Evolutionary conservation across 2,888 invertebrate species (phyloP).

Genomic region (Harmothoe impar): DNA sequence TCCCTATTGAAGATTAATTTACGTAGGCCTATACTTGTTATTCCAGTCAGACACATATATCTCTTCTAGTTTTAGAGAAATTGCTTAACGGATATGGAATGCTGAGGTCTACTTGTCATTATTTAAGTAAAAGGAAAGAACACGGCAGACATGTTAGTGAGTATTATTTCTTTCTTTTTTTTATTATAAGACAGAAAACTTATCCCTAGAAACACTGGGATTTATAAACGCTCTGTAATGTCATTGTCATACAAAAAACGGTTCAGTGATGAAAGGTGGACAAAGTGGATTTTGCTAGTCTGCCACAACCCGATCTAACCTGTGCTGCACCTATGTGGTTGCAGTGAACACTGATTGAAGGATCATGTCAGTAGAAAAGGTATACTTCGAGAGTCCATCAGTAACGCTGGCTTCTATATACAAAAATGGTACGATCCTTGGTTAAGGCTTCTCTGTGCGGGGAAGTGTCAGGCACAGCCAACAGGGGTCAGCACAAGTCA

Average conservation of each 20-base stretch:
- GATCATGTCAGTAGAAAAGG: slow-evolving; percentile 53
- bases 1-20: no score
- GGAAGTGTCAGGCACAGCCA: slow-evolving; percentile 50
- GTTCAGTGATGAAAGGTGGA: slow-evolving; percentile 64
- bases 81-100: no score
- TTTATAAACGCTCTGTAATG: slow-evolving; percentile 65
- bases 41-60: no score
- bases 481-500: slow-evolving; percentile 57
- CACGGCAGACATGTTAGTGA: slow-evolving; percentile 22
- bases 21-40: no score
- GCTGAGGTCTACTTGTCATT: no score
- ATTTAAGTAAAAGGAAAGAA: no score
- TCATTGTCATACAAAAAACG: slow-evolving; percentile 59
- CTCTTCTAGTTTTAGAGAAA: no score
- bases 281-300: slow-evolving; percentile 63
- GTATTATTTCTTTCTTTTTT: slow-evolving; percentile 63
- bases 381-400: slow-evolving; percentile 44
- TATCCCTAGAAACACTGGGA: slow-evolving; percentile 66
- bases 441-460: slow-evolving; percentile 56
- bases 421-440: slow-evolving; percentile 57
- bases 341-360: slow-evolving; percentile 48
- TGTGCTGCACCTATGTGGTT: slow-evolving; percentile 52
- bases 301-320: slow-evolving; percentile 56
- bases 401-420: slow-evolving; percentile 37
- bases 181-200: slow-evolving; percentile 64